phyloP scores from a whole-genome alignment of 2,113 vertebrate species.

The Chaetura pelagica region DNA sequence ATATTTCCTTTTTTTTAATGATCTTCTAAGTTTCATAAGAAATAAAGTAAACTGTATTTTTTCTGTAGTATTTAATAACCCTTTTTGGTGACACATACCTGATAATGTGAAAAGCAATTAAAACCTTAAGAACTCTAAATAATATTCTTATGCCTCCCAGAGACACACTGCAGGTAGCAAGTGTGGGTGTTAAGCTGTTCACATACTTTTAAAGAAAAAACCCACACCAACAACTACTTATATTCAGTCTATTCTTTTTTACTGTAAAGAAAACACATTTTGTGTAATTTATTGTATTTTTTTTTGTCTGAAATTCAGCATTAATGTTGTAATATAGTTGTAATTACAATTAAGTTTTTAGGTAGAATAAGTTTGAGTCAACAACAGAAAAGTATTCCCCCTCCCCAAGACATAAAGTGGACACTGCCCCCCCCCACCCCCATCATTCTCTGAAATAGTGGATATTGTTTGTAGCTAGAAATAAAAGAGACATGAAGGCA shows the following conservation, averaged over 20 bases:
- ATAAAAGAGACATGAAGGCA: not conserved
- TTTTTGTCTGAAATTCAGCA: not conserved
- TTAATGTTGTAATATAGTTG: not conserved
- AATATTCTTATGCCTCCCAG: not conserved
- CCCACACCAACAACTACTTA: not conserved
- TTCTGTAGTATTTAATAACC: not conserved
- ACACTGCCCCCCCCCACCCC: not conserved
- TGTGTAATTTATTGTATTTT: too few relatives aligned
- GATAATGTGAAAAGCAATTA: conserved; percentile 11
- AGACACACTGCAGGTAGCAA: not conserved
- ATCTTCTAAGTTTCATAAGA: not conserved
- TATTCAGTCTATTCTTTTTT: not conserved
- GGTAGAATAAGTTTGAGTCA: not conserved
- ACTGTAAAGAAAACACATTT: not conserved
- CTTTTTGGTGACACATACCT: not conserved
- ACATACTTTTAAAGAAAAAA: not conserved
- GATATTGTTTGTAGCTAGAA: not conserved
- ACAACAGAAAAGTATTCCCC: not conserved
- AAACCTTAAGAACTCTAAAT: not conserved
- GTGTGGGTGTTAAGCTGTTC: not conserved
- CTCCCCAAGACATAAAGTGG: not conserved
- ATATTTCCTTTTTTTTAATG: not conserved
- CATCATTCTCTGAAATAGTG: not conserved
- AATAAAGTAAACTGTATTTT: not conserved
- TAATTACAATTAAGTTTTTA: not conserved